Conservation (phyloP, 2,113 vertebrate species). For the Myotis davidii region DNA sequence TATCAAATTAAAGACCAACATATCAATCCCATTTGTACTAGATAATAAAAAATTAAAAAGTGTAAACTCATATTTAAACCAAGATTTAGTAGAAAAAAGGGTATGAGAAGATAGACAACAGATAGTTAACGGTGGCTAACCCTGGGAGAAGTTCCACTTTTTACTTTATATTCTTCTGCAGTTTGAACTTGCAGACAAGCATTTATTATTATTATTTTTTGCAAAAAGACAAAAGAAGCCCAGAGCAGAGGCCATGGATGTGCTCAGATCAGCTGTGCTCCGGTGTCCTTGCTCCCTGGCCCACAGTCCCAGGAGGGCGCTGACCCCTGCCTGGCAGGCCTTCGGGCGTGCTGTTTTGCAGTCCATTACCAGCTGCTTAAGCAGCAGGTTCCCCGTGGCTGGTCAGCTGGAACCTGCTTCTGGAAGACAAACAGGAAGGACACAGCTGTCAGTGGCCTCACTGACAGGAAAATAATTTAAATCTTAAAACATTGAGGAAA, state of each 20-base stretch:
- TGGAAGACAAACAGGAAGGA: constrained; percentile 69
- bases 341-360: background rate
- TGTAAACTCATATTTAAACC: background rate
- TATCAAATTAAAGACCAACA: constrained; percentile 17
- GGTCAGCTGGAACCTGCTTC: constrained; percentile 72
- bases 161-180: background rate
- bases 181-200: background rate
- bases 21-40: background rate
- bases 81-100: constrained; percentile 28
- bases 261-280: background rate
- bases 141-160: background rate
- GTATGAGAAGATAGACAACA: background rate
- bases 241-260: background rate
- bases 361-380: constrained; percentile 67
- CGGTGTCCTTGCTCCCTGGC: background rate
- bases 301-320: background rate
- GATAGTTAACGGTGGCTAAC: background rate
- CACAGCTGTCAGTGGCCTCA: background rate
- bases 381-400: constrained; percentile 74
- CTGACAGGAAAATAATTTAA: background rate
- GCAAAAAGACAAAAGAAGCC: background rate
- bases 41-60: background rate
- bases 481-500: background rate
- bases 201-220: background rate
- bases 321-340: background rate